These are phyloP conservation scores for Gyps fulvus DNA, from an alignment of 2,113 vertebrate genomes.

Conservation along the genomic window DNA sequence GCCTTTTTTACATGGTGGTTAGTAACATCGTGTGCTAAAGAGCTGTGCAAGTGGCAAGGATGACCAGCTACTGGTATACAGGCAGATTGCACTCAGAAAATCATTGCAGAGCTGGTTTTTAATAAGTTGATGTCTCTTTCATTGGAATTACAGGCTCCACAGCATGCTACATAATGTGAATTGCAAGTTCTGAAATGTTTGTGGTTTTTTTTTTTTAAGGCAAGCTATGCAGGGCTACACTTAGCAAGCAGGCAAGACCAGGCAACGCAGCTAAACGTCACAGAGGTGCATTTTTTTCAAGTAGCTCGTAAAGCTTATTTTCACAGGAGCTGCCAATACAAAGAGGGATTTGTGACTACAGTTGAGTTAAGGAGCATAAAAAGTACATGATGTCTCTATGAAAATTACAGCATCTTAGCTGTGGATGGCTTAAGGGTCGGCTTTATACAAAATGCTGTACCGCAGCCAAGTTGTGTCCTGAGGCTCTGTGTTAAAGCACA, in stretches of 20 bases:
- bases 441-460: conserved; percentile 49
- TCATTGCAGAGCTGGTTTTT: neutral
- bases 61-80: neutral
- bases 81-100: neutral
- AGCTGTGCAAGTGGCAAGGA: neutral
- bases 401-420: conserved; percentile 55
- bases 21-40: neutral
- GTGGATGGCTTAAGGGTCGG: conserved; percentile 22
- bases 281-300: conserved; percentile 23
- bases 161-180: neutral
- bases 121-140: neutral
- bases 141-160: neutral
- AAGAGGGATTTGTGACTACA: conserved; percentile 58
- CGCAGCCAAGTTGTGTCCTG: conserved; percentile 33
- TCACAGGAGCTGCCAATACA: conserved; percentile 40
- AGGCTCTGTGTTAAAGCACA: conserved; percentile 45
- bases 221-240: neutral
- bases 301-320: conserved; percentile 27
- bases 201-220: neutral
- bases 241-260: neutral
- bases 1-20: rapidly evolving
- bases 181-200: neutral
- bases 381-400: conserved; percentile 58
- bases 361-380: conserved; percentile 28
- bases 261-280: neutral